Evolutionary conservation across 2,888 invertebrate species (phyloP).

Genomic region (Drosophila paranaensis): DNA sequence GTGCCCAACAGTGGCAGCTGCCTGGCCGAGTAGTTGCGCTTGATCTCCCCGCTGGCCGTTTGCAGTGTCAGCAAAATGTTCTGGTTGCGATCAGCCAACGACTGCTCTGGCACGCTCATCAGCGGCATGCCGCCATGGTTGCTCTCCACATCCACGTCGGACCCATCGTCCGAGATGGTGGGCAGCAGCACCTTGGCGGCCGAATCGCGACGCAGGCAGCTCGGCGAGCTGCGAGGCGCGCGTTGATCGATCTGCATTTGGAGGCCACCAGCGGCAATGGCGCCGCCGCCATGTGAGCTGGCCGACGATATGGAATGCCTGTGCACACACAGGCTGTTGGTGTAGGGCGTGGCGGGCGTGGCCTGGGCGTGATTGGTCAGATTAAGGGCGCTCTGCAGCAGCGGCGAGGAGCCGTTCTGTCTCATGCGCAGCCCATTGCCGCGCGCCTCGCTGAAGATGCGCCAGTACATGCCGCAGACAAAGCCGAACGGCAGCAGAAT

Average conservation of each 20-base stretch:
- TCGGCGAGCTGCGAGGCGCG: slow-evolving; percentile 68
- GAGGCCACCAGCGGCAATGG: slow-evolving; percentile 69
- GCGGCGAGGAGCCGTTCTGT: slow-evolving; percentile 85
- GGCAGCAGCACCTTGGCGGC: slow-evolving; percentile 81
- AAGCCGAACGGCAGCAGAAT: slow-evolving; percentile 84
- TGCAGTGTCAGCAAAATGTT: slow-evolving; percentile 84
- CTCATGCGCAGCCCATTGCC: slow-evolving; percentile 85
- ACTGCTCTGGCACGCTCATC: slow-evolving; percentile 69
- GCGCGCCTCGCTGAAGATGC: slow-evolving; percentile 84
- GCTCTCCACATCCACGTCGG: slow-evolving; percentile 68
- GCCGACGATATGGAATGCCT: slow-evolving; percentile 82
- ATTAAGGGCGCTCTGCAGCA: slow-evolving; percentile 84
- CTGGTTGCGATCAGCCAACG: slow-evolving; percentile 76
- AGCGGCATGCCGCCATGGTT: slow-evolving; percentile 43
- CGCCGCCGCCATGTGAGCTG: slow-evolving; percentile 74
- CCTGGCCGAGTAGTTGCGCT: slow-evolving; percentile 84
- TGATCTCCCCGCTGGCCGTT: slow-evolving; percentile 83
- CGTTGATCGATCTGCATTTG: slow-evolving; percentile 84
- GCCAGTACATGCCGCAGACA: slow-evolving; percentile 85
- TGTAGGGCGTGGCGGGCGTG: slow-evolving; percentile 58
- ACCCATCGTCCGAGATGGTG: slow-evolving; percentile 81
- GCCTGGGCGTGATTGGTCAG: slow-evolving; percentile 73
- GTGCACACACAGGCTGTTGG: slow-evolving; percentile 80
- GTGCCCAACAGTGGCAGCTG: slow-evolving; percentile 82
- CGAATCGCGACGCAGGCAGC: slow-evolving; percentile 81